Conservation (phyloP, 2,888 invertebrate species). For the Steinernema hermaphroditum region DNA sequence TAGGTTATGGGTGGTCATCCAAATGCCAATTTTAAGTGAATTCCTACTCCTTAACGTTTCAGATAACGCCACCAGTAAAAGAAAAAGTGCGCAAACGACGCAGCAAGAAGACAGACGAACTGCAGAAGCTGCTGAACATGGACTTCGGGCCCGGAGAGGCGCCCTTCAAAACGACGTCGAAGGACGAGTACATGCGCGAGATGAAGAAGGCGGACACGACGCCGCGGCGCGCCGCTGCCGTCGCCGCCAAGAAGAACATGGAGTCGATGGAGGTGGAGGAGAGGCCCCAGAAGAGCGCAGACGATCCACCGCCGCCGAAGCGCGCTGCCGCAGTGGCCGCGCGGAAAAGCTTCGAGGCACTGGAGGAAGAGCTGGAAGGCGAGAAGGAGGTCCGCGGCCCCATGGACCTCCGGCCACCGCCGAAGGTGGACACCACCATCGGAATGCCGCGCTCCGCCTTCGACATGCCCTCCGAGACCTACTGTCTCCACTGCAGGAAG, state of each 20-base stretch:
- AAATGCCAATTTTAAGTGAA: no score
- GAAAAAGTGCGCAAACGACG: conserved; percentile 1
- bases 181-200: neutral
- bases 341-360: neutral
- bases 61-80: neutral
- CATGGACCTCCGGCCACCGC: neutral
- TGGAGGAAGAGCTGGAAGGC: neutral
- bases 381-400: neutral
- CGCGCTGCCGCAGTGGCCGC: conserved; percentile 1
- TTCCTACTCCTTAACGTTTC: no score
- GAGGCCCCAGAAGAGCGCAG: neutral
- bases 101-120: neutral
- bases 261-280: neutral
- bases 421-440: neutral
- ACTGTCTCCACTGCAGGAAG: neutral
- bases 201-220: conserved; percentile 6
- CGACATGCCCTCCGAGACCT: conserved; percentile 6
- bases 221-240: neutral
- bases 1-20: no score
- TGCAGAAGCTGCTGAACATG: conserved; percentile 19
- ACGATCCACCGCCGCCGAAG: neutral
- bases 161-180: neutral
- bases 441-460: conserved; percentile 1
- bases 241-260: conserved; percentile 12
- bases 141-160: conserved; percentile 15